Evolutionary conservation across 1,140 invertebrate species (phyloP).

Genomic region (Pissodes strobi): DNA sequence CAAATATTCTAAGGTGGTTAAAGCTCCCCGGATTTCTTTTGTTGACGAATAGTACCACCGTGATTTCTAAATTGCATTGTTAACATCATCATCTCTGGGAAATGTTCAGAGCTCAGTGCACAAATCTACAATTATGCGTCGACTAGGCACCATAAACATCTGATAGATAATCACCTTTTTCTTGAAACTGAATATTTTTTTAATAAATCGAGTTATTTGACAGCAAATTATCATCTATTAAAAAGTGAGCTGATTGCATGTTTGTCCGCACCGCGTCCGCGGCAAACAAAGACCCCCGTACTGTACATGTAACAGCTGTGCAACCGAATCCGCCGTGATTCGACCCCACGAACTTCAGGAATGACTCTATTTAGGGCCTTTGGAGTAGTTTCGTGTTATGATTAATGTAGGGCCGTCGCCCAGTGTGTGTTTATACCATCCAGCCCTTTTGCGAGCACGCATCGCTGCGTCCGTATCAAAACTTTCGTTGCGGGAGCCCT

Average conservation of each 20-base stretch:
- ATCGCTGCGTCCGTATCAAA: slow-evolving; percentile 53
- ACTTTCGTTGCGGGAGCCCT: slow-evolving; percentile 46
- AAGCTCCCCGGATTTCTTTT: too few relatives aligned
- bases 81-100: too few relatives aligned
- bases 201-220: background rate
- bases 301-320: slow-evolving; percentile 40
- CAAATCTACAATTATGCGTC: too few relatives aligned
- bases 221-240: background rate
- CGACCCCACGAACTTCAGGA: slow-evolving; percentile 26
- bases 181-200: background rate
- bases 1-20: too few relatives aligned
- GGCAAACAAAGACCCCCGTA: slow-evolving; percentile 20
- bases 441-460: slow-evolving; percentile 50
- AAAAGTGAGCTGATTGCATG: background rate
- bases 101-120: too few relatives aligned
- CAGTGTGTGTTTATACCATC: slow-evolving; percentile 47
- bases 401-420: slow-evolving; percentile 52
- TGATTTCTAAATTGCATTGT: too few relatives aligned
- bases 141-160: background rate
- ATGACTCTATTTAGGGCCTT: slow-evolving; percentile 45
- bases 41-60: too few relatives aligned
- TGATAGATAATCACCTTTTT: too few relatives aligned
- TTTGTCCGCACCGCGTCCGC: background rate
- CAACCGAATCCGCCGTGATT: slow-evolving; percentile 32
- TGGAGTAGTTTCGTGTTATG: slow-evolving; percentile 46